Evolutionary conservation across 2,797 vertebrate species (phyloP), one percentile per base, ranked within the genome.

Genomic region (Bovichtus variegatus): DNA sequence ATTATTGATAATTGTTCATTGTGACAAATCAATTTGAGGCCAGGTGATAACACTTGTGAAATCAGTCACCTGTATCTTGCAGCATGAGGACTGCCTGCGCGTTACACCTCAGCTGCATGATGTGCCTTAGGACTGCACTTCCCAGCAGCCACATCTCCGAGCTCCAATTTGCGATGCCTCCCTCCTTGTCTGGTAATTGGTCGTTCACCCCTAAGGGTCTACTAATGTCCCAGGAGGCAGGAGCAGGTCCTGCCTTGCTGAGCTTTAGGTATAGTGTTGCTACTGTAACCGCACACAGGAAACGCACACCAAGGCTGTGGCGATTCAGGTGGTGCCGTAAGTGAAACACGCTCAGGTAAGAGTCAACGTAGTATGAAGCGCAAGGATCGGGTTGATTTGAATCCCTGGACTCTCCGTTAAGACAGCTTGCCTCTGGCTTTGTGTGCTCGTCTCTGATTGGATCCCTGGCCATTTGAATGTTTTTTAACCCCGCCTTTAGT

Each of bases 91-190:
- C 86, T 0, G 97, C 98, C 90, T 99, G 98, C 6, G 97, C 96
- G 1, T 99, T 99, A 76, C 97, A 98, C 15, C 95, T 95, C 23
- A 99, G 95, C 91, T 99, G 98, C 71, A 99, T 83, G 83, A 97
- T 3, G 34, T 99, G 98, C 51, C 95, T 96, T 83, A 99, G 92
- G 90, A 96, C 94, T 2, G 95, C 95, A 86, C 95, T 93, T 91
- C 97, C 97, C 90, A 98, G 78, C 25, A 90, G 51, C 80, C 87
- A 91, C 82, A 91, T 76, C 78, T 95, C 94, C 3, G 88, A 71
- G 74, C 74, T 86, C 84, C 85, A 77, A 1, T 60, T 82, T 18
- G 46, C 1, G 1, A 19, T 5, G 1, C 9, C 68, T 63, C 21
- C 76, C 58, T 83, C 73, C 21, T 84, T 23, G 0, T 74, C 63